A percentile compares a stretch with the other conserved stretches of the same genome.
Conservation (phyloP, 2,888 invertebrate species). For the Linnaemya vulpina region DNA sequence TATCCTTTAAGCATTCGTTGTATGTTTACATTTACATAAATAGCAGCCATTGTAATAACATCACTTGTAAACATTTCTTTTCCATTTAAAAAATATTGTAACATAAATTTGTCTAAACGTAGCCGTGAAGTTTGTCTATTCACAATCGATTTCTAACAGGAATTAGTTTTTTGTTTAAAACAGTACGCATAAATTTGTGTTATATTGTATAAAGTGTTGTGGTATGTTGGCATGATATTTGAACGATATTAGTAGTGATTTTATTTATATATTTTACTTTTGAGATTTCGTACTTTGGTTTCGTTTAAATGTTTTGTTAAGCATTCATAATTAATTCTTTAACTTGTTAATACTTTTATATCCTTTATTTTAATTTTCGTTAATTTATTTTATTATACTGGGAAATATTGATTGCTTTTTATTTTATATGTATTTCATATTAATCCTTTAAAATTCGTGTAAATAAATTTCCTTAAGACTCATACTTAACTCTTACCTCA, state of each 20-base stretch:
- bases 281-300: conserved; percentile 64
- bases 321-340: conserved; percentile 30
- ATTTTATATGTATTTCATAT: not conserved
- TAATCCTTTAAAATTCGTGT: not conserved
- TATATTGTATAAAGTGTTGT: conserved; percentile 33
- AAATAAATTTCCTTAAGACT: conserved; percentile 29
- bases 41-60: no score
- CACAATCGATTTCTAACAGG: conserved; percentile 44
- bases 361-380: conserved; percentile 14
- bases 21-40: no score
- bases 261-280: conserved; percentile 53
- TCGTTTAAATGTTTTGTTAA: conserved; percentile 56
- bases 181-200: conserved; percentile 19
- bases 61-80: no score
- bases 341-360: conserved; percentile 24
- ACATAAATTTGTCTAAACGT: not conserved
- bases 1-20: no score
- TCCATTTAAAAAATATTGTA: no score
- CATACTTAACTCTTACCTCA: conserved; percentile 44
- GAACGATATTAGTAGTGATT: conserved; percentile 63
- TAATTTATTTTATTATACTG: conserved; percentile 18
- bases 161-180: conserved; percentile 29
- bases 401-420: conserved; percentile 37
- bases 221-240: conserved; percentile 58
- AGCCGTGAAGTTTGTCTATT: not conserved